Percentiles rank a stretch among this genome's conserved stretches.
These are phyloP conservation scores for Euura saliciscinereae DNA, from an alignment of 1,140 invertebrate genomes.

Conservation along the genomic window DNA sequence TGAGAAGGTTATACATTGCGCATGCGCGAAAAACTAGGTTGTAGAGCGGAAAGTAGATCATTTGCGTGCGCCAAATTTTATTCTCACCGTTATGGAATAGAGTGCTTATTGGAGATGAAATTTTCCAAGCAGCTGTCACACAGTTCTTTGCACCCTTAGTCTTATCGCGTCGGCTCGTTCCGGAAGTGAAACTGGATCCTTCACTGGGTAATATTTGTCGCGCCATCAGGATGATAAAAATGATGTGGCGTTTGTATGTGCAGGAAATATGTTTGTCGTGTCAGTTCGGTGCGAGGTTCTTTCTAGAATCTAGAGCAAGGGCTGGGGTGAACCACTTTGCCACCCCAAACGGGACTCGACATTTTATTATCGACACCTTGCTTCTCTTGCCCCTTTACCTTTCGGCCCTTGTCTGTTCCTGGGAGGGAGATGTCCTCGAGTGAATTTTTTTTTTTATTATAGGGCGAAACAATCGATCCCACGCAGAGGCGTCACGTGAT, in stretches of 20 bases:
- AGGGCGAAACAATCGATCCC: conserved; percentile 1
- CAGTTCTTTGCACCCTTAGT: too few relatives aligned
- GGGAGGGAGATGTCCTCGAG: neutral
- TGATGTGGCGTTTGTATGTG: neutral
- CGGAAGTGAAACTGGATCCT: neutral
- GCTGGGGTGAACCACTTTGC: neutral
- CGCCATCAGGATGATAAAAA: conserved; percentile 2
- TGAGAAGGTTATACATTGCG: too few relatives aligned
- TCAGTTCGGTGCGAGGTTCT: neutral
- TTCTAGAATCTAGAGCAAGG: too few relatives aligned
- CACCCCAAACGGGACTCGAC: neutral
- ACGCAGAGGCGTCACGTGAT: neutral
- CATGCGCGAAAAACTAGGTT: too few relatives aligned
- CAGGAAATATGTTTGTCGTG: neutral
- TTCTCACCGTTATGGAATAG: too few relatives aligned
- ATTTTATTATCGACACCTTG: conserved; percentile 4
- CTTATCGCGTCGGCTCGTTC: neutral
- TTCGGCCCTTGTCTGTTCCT: too few relatives aligned
- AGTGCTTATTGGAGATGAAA: neutral
- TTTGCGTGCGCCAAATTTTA: too few relatives aligned
- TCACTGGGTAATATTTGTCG: neutral
- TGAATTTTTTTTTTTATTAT: neutral
- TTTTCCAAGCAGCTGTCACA: neutral
- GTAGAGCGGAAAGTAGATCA: too few relatives aligned
- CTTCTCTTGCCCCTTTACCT: too few relatives aligned